Evolutionary conservation across 2,888 invertebrate species (phyloP), one percentile per base, ranked within the genome.

Genomic region (Scaeva pyrastri): DNA sequence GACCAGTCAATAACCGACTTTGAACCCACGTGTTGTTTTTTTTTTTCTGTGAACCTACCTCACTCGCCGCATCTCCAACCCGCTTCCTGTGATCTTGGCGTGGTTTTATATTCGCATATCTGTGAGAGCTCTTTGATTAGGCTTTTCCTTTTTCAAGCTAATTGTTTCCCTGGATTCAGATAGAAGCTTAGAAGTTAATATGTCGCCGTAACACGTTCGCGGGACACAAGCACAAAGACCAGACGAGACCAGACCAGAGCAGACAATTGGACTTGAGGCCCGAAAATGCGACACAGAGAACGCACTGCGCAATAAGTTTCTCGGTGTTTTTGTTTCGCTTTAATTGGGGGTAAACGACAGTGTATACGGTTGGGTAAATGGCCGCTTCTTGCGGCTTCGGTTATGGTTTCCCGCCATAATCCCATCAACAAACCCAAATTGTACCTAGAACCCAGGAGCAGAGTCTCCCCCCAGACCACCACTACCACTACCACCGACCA

Each of bases 321-420:
- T 66, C 16, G 43, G 14, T 48, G 45, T 74, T 36, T 48, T 14
- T 66, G 31, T 66, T 66, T 48, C 45, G 39, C 62, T 81, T 81
- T 81, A 81, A 81, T 77, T 83, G 73, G 70, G 78, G 77, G 77
- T 78, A 78, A 83, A 83, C 68, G 68, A 68, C 52, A 52, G n/a
- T n/a, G n/a, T n/a, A 66, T 14, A n/a, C 73, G 73, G 45, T 76
- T 76, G 76, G 85, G 85, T 85, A 85, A 80, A 85, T 85, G 85
- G 75, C 85, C 85, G 80, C 75, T 85, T 85, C 76, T 85, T 85
- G 72, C 64, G 85, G 85, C 76, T 75, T 84, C 45, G 68, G 64
- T 74, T 73, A 60, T 41, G 70, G 60, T 85, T 85, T 85, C 80
- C 85, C 85, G 85, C 80, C 85, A 85, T 76, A 80, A 70, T 83